phyloP scores from a whole-genome alignment of 2,888 invertebrate species.

The Acleris literana region DNA sequence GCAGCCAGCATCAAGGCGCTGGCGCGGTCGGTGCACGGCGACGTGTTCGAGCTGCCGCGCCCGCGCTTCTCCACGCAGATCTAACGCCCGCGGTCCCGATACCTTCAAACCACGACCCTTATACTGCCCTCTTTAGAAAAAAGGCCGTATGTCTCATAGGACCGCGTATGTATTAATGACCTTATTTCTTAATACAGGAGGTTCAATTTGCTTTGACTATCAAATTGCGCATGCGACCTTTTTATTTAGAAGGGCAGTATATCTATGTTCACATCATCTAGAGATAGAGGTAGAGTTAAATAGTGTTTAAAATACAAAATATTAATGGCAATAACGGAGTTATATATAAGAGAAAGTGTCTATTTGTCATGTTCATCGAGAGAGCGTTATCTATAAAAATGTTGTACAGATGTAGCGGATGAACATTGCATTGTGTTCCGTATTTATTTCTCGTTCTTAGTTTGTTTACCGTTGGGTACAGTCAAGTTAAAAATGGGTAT shows the following conservation, averaged over 20 bases:
- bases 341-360: conserved; percentile 5
- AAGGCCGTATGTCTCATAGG: no score
- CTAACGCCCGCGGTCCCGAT: conserved; percentile 69
- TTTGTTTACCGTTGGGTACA: no score
- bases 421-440: no score
- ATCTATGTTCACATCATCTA: not conserved
- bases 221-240: no score
- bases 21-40: conserved; percentile 94
- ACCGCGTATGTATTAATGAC: no score
- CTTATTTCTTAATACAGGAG: no score
- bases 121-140: no score
- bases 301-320: not conserved
- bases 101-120: not conserved
- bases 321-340: conserved; percentile 12
- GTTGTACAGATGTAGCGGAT: no score
- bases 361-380: not conserved
- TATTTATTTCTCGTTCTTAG: no score
- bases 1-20: conserved; percentile 96
- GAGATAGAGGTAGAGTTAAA: not conserved
- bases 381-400: not conserved
- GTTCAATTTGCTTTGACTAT: no score
- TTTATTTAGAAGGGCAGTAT: no score
- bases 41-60: conserved; percentile 94
- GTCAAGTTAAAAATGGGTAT: no score
- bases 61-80: conserved; percentile 93